These are phyloP conservation scores for Rhagoletis pomonella DNA, from an alignment of 1,140 invertebrate species.

Conservation along the genomic window DNA sequence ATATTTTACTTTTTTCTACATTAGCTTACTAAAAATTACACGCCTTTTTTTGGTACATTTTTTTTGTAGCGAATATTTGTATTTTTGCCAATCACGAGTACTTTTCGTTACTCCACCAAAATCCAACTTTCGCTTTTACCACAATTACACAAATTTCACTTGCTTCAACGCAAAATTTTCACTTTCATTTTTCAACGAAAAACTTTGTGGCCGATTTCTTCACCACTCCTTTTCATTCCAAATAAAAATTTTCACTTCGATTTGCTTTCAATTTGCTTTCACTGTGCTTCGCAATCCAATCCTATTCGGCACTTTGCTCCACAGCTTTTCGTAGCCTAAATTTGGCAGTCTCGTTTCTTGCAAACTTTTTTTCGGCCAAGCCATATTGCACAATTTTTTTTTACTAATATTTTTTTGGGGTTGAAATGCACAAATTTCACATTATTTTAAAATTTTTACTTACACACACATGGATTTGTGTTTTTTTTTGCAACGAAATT, in stretches of 20 bases:
- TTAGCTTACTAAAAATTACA: too few species aligned
- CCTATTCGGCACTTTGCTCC: not conserved
- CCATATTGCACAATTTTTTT: slow-evolving; percentile 48
- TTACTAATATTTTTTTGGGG: not conserved
- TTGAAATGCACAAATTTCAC: not conserved
- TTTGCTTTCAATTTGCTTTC: not conserved
- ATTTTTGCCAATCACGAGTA: not conserved
- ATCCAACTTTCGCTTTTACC: not conserved
- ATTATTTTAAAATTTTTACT: not conserved
- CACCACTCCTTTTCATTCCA: not conserved
- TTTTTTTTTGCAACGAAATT: not conserved
- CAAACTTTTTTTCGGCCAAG: slow-evolving; percentile 21
- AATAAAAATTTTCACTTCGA: slow-evolving; percentile 50
- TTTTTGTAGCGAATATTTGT: not conserved
- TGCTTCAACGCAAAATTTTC: slow-evolving; percentile 5
- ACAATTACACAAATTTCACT: slow-evolving; percentile 17
- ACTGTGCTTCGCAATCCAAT: not conserved
- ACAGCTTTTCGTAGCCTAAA: not conserved
- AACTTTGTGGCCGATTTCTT: not conserved
- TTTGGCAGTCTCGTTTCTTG: slow-evolving; percentile 44
- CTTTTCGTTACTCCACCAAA: too few species aligned
- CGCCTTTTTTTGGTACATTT: not conserved
- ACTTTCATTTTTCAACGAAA: slow-evolving; percentile 36
- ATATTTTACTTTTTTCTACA: too few species aligned
- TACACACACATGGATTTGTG: not conserved